phyloP scores from a whole-genome alignment of 2,113 vertebrate species.

The Colius striatus region DNA sequence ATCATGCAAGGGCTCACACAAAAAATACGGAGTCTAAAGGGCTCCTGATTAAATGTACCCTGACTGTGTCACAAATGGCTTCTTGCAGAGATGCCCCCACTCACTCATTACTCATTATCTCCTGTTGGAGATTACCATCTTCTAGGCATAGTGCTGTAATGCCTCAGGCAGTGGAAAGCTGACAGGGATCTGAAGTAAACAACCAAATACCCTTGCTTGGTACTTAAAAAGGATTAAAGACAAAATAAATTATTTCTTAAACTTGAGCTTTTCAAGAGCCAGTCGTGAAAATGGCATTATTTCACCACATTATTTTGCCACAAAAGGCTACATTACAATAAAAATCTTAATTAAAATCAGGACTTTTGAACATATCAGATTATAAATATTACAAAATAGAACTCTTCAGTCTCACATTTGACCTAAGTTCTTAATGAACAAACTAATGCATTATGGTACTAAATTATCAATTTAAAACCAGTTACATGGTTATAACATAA shows the following conservation, averaged over 20 bases:
- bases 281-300: not conserved
- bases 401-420: not conserved
- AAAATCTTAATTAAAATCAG: not conserved
- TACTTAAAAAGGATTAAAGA: not conserved
- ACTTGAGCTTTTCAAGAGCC: not conserved
- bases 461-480: not conserved
- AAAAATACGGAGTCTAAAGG: not conserved
- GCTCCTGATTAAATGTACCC: not conserved
- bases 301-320: not conserved
- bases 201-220: not conserved
- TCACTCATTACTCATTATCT: not conserved
- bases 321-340: not conserved
- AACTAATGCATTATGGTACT: not conserved
- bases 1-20: not conserved
- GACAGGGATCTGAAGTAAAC: not conserved
- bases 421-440: not conserved
- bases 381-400: not conserved
- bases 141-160: not conserved
- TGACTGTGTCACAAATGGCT: not conserved
- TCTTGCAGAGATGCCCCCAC: not conserved
- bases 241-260: not conserved
- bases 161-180: not conserved
- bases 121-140: not conserved
- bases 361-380: not conserved
- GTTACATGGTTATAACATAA: constrained; percentile 8